Percentiles rank a stretch among this genome's conserved stretches.
Conservation (phyloP, 2,113 vertebrate species). For the Pseudorhombus dupliciocellatus region DNA sequence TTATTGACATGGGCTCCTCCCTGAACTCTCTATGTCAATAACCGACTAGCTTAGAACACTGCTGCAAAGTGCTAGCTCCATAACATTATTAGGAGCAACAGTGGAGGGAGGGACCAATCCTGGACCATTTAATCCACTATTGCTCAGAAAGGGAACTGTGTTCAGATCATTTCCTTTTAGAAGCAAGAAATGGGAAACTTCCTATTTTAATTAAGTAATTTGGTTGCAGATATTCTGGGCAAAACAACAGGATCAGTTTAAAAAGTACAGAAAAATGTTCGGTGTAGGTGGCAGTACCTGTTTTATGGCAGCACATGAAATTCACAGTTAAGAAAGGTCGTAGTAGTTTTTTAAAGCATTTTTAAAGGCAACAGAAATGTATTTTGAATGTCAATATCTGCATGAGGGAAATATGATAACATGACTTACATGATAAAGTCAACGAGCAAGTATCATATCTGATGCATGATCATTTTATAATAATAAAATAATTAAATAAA, state of each 20-base stretch:
- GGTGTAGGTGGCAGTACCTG: background rate
- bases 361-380: background rate
- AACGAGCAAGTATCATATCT: no score
- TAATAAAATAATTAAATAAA: no score
- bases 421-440: no score
- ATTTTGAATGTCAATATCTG: background rate
- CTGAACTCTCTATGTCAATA: slow-evolving; percentile 68
- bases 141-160: background rate
- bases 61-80: slow-evolving; percentile 30
- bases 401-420: background rate
- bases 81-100: slow-evolving; percentile 35
- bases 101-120: slow-evolving; percentile 14
- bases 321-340: background rate
- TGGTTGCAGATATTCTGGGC: background rate
- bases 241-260: background rate
- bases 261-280: background rate
- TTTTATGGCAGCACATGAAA: background rate
- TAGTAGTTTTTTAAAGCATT: background rate
- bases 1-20: slow-evolving; percentile 72
- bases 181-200: background rate
- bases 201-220: slow-evolving; percentile 2
- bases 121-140: slow-evolving; percentile 6
- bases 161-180: background rate
- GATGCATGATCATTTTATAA: background rate
- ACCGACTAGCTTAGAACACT: slow-evolving; percentile 43